phyloP scores from a whole-genome alignment of 2,888 invertebrate genomes.

The Ophion ventricosus region DNA sequence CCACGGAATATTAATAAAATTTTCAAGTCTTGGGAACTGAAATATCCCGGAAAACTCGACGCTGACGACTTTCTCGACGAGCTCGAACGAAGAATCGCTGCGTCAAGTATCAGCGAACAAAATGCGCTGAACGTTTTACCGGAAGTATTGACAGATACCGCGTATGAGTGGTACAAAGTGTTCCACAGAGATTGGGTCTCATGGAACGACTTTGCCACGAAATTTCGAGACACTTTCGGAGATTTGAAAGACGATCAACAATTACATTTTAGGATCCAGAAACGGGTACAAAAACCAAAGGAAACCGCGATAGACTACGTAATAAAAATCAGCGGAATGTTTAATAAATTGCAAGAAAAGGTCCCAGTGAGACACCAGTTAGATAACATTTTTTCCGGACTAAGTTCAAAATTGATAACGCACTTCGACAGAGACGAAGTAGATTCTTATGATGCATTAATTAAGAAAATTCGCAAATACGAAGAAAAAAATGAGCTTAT shows the following conservation, averaged over 20 bases:
- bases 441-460: too few relatives aligned
- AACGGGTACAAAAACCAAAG: not conserved
- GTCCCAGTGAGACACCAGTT: too few relatives aligned
- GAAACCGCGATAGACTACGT: slow-evolving; percentile 11
- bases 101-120: not conserved
- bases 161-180: slow-evolving; percentile 8
- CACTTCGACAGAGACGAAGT: too few relatives aligned
- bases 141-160: not conserved
- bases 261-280: slow-evolving; percentile 11
- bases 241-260: slow-evolving; percentile 13
- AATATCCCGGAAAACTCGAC: slow-evolving; percentile 1
- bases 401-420: not conserved
- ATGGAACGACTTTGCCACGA: not conserved
- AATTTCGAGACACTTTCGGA: slow-evolving; percentile 7
- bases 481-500: slow-evolving; percentile 17
- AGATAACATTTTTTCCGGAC: slow-evolving; percentile 14
- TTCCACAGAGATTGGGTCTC: not conserved
- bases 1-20: slow-evolving; percentile 3
- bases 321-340: slow-evolving; percentile 16
- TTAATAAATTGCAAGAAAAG: slow-evolving; percentile 2
- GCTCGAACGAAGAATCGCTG: slow-evolving; percentile 6
- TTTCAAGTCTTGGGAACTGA: not conserved
- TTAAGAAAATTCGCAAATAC: slow-evolving; percentile 5
- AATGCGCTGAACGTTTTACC: slow-evolving; percentile 1
- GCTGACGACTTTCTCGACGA: slow-evolving; percentile 14